phyloP scores from a whole-genome alignment of 2,797 vertebrate genomes.

The Melanotaenia maccullochi region DNA sequence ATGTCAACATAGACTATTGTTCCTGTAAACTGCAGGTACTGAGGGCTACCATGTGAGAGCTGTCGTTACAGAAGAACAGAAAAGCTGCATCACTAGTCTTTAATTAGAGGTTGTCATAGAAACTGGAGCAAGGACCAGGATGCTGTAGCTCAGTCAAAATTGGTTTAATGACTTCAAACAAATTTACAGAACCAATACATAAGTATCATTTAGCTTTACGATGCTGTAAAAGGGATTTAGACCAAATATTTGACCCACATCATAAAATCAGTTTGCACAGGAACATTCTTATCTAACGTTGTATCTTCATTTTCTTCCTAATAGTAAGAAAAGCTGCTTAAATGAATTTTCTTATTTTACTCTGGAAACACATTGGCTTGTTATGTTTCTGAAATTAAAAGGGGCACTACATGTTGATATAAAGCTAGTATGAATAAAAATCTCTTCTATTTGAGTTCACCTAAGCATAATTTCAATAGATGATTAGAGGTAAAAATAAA shows the following conservation, averaged over 20 bases:
- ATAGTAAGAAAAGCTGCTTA: background rate
- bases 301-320: slow-evolving; percentile 3
- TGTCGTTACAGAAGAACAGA: slow-evolving; percentile 8
- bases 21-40: slow-evolving; percentile 16
- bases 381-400: background rate
- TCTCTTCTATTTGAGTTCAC: background rate
- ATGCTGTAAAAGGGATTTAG: slow-evolving; percentile 13
- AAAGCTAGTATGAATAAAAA: background rate
- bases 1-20: slow-evolving; percentile 11
- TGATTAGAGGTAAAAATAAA: background rate
- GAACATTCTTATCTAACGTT: background rate
- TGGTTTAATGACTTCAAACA: slow-evolving; percentile 40
- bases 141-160: slow-evolving; percentile 26
- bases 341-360: slow-evolving; percentile 23
- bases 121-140: slow-evolving; percentile 60
- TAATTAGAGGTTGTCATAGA: slow-evolving; percentile 68
- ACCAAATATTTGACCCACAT: background rate
- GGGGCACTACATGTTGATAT: background rate
- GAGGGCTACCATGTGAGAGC: background rate
- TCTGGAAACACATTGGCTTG: background rate
- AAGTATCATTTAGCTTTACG: slow-evolving; percentile 30
- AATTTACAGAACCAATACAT: slow-evolving; percentile 23
- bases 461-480: background rate
- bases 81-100: slow-evolving; percentile 41
- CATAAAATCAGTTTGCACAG: background rate